Evolutionary conservation across 2,797 vertebrate genomes (phyloP).

Genomic region (Ciconia nigra): DNA sequence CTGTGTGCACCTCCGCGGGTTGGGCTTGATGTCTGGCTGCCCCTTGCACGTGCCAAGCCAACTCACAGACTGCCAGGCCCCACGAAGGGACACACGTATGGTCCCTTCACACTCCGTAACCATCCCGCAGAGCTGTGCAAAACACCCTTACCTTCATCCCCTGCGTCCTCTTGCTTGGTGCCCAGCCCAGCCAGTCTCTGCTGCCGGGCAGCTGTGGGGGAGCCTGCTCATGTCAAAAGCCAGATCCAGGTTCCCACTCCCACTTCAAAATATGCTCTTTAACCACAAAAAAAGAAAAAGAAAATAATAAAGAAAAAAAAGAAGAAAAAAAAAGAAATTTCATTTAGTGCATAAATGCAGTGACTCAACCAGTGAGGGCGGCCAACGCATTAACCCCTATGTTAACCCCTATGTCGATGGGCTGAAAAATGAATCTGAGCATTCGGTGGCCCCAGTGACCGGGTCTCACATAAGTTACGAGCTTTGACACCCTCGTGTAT

Average conservation of each 20-base stretch:
- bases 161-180: accelerated
- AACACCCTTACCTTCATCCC: accelerated
- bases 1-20: accelerated
- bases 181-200: neutral
- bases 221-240: neutral
- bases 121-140: neutral
- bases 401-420: neutral
- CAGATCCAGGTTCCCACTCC: neutral
- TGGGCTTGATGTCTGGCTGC: accelerated
- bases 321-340: too few species aligned
- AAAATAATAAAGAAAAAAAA: neutral
- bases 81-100: accelerated
- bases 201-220: neutral
- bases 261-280: neutral
- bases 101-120: neutral
- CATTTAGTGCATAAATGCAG: neutral
- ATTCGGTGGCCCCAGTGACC: neutral
- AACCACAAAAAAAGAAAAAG: neutral
- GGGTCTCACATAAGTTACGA: neutral
- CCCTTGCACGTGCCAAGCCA: accelerated
- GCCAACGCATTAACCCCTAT: neutral
- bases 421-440: neutral
- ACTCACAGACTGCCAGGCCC: accelerated
- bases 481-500: neutral
- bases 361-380: neutral